Conservation (phyloP, 2,888 invertebrate genomes). For the Volucella zonaria region DNA sequence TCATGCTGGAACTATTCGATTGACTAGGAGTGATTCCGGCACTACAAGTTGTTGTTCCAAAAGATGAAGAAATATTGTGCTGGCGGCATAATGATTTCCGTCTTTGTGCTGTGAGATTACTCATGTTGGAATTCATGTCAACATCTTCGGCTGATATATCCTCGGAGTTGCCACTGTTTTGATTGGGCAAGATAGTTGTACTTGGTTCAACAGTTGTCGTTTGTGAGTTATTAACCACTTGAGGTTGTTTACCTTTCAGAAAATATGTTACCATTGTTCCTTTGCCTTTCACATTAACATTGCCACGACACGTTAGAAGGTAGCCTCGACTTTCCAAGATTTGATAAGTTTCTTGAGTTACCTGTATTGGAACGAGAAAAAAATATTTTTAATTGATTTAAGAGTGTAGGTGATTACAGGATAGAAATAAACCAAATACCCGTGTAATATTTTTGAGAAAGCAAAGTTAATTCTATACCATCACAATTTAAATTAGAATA, state of each 20-base stretch:
- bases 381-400: not conserved
- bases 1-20: constrained; percentile 79
- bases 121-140: constrained; percentile 81
- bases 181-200: constrained; percentile 71
- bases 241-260: constrained; percentile 79
- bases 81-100: constrained; percentile 82
- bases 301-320: constrained; percentile 92
- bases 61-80: constrained; percentile 82
- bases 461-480: too few species aligned
- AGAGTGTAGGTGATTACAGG: too few species aligned
- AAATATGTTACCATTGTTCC: constrained; percentile 97
- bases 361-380: constrained; percentile 83
- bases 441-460: too few species aligned
- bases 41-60: constrained; percentile 80
- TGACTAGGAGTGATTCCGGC: constrained; percentile 80
- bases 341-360: constrained; percentile 94
- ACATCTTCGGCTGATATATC: constrained; percentile 78
- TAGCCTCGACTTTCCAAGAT: constrained; percentile 91
- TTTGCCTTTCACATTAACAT: constrained; percentile 96
- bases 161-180: constrained; percentile 78
- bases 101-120: constrained; percentile 80
- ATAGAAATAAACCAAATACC: too few species aligned
- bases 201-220: constrained; percentile 53
- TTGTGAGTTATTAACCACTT: constrained; percentile 13
- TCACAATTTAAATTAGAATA: too few species aligned